Percentiles rank a stretch among this genome's conserved stretches.
Conservation (phyloP, 2,797 vertebrate species). For the Eulemur albifrons region DNA sequence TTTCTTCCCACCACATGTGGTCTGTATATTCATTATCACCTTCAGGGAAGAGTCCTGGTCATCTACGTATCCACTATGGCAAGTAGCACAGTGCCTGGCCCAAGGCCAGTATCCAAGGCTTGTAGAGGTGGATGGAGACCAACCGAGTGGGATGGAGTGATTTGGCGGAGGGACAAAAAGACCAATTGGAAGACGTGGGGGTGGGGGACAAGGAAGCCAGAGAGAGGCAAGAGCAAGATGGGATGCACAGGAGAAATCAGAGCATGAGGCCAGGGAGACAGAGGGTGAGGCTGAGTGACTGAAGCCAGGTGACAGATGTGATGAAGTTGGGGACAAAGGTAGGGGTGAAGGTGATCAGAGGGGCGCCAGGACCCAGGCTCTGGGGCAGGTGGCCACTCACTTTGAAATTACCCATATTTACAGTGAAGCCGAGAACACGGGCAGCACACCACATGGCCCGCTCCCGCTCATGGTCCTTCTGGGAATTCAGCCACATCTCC, state of each 20-base stretch:
- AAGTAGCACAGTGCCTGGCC: not conserved
- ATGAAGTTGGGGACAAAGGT: not conserved
- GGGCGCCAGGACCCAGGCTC: not conserved
- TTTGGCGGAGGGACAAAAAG: not conserved
- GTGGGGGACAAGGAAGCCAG: too few species aligned
- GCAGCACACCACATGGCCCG: not conserved
- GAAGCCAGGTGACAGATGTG: not conserved
- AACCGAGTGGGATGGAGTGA: not conserved
- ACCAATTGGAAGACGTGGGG: not conserved
- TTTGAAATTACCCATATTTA: not conserved
- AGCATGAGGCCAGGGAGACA: not conserved
- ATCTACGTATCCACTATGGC: not conserved
- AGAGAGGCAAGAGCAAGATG: not conserved
- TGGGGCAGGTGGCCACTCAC: not conserved
- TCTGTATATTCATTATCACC: not conserved
- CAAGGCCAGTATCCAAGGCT: not conserved
- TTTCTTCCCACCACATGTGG: not conserved
- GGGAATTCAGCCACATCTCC: constrained; percentile 48
- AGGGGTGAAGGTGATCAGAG: not conserved
- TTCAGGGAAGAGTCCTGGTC: not conserved
- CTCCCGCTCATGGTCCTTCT: constrained; percentile 4
- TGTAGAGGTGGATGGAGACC: not conserved
- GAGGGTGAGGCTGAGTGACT: not conserved
- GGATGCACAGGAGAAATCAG: not conserved
- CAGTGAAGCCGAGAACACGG: not conserved